These are phyloP conservation scores for Anguilla pacifica DNA, from an alignment of 2,797 vertebrate genomes.

Conservation along the genomic window DNA sequence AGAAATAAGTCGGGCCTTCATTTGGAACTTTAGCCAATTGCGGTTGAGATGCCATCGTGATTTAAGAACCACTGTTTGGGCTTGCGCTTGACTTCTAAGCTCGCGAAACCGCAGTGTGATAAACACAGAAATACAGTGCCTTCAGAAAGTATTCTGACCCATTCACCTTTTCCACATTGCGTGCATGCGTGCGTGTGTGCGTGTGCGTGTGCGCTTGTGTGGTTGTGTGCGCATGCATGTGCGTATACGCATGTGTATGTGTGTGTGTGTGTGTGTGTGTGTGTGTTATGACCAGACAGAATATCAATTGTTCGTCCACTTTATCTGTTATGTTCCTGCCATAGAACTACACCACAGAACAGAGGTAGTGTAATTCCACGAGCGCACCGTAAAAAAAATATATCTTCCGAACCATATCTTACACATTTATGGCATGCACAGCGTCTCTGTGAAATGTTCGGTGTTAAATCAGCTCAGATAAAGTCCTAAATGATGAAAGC, in stretches of 20 bases:
- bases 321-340: constrained; percentile 64
- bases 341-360: constrained; percentile 47
- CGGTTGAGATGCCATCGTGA: not conserved
- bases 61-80: not conserved
- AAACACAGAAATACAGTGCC: not conserved
- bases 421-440: not conserved
- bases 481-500: not conserved
- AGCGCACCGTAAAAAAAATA: constrained; percentile 18
- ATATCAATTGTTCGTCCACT: constrained; percentile 62
- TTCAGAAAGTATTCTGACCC: not conserved
- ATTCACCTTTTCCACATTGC: too few species aligned
- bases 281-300: constrained; percentile 55
- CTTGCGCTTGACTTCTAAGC: not conserved
- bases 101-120: not conserved
- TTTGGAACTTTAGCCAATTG: not conserved
- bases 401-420: not conserved
- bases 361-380: constrained; percentile 59
- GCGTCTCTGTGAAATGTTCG: not conserved
- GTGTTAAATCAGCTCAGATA: not conserved
- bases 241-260: too few species aligned
- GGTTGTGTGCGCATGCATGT: too few species aligned
- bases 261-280: constrained; percentile 54
- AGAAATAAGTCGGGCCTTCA: not conserved
- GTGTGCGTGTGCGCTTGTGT: too few species aligned
- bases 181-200: too few species aligned